phyloP scores from a whole-genome alignment of 2,113 vertebrate species.

The Bujurquina vittata region DNA sequence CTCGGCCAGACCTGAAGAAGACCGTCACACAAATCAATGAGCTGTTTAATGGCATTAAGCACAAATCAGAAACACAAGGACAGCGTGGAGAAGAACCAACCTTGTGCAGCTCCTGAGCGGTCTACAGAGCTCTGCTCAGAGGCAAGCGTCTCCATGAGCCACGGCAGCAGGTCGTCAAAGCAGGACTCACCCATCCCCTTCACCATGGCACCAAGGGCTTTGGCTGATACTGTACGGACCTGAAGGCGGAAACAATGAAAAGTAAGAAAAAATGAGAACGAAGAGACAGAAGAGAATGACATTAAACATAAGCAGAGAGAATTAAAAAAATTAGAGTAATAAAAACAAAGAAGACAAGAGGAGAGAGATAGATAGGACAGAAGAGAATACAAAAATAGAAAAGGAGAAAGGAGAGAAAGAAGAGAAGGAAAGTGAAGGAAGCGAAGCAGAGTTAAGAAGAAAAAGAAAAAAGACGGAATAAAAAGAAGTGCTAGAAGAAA shows the following conservation, averaged over 20 bases:
- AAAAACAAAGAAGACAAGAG: background rate
- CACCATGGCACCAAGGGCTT: conserved; percentile 98
- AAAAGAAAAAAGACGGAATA: background rate
- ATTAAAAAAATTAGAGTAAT: background rate
- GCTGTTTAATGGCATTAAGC: too few species aligned
- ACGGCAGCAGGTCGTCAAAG: conserved; percentile 95
- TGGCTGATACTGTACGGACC: conserved; percentile 97
- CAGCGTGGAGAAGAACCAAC: conserved; percentile 63
- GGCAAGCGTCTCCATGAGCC: conserved; percentile 97
- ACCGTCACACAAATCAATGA: background rate
- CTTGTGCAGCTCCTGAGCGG: conserved; percentile 97
- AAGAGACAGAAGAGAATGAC: background rate
- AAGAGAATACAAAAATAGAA: background rate
- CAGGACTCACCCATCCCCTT: conserved; percentile 98
- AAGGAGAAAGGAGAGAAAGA: background rate
- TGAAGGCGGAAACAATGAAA: conserved; percentile 48
- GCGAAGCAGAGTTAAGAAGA: too few species aligned
- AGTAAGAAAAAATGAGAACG: too few species aligned
- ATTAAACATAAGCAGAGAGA: background rate
- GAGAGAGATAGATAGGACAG: background rate
- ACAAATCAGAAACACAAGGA: background rate
- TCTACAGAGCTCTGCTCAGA: conserved; percentile 99
- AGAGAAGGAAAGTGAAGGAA: background rate
- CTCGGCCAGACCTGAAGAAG: conserved; percentile 89
- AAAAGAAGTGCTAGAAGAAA: background rate